A percentile compares a stretch with the other conserved stretches of the same genome.
These are phyloP conservation scores for Erpornis zantholeuca DNA, from an alignment of 2,113 vertebrate genomes.

Conservation along the genomic window DNA sequence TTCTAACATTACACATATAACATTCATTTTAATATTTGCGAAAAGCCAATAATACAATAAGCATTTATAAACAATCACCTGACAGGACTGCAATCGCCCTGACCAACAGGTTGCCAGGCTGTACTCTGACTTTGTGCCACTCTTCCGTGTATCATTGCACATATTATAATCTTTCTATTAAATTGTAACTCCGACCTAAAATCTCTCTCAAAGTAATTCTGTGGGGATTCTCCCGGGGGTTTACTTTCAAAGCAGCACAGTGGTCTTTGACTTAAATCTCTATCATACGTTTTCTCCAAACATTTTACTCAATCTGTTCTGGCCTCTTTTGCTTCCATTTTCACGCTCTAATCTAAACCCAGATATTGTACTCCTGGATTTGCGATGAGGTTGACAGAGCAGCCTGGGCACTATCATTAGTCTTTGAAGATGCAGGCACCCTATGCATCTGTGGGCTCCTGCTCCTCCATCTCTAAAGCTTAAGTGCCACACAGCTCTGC, in stretches of 20 bases:
- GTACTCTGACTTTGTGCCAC: not conserved
- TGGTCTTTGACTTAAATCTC: not conserved
- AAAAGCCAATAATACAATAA: no score
- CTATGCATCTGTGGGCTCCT: not conserved
- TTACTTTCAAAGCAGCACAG: not conserved
- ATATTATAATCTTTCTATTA: not conserved
- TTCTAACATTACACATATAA: no score
- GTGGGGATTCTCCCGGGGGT: not conserved
- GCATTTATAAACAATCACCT: no score
- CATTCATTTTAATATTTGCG: no score
- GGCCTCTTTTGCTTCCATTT: not conserved
- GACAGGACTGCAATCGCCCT: not conserved
- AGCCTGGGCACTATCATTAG: not conserved
- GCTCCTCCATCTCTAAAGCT: not conserved
- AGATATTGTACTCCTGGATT: not conserved
- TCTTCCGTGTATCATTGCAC: not conserved
- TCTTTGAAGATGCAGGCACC: not conserved
- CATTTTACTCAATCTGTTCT: not conserved
- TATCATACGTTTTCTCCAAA: not conserved
- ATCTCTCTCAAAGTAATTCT: not conserved
- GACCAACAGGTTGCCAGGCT: not conserved
- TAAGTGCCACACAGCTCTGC: not conserved
- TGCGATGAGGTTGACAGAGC: not conserved
- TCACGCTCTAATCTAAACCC: not conserved
- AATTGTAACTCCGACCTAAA: not conserved